Percentiles rank a stretch among this genome's conserved stretches.
phyloP scores from a whole-genome alignment of 1,140 invertebrate genomes.

The Dendrolimus kikuchii region DNA sequence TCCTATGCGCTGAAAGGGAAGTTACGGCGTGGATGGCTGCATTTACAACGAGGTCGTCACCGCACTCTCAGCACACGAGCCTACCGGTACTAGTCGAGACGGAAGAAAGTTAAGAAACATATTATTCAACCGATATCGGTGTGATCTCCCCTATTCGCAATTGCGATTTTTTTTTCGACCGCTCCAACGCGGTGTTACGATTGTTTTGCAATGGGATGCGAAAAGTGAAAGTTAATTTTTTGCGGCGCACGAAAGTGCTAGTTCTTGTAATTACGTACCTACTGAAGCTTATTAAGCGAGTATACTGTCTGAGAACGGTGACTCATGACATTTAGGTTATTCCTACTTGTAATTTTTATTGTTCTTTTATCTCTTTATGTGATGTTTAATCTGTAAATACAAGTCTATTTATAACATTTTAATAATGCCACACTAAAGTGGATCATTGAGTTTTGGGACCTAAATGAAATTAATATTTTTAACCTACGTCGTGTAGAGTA shows the following conservation, averaged over 20 bases:
- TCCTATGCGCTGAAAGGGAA: conserved; percentile 73
- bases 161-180: conserved; percentile 24
- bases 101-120: conserved; percentile 67
- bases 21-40: conserved; percentile 76
- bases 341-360: background rate
- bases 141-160: conserved; percentile 18
- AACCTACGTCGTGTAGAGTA: too few species aligned
- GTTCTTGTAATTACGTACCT: conserved; percentile 4
- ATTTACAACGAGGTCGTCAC: conserved; percentile 72
- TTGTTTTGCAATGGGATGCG: conserved; percentile 62
- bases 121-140: conserved; percentile 20
- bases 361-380: too few species aligned
- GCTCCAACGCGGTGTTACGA: conserved; percentile 43
- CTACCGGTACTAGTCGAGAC: conserved; percentile 77
- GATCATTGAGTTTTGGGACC: too few species aligned
- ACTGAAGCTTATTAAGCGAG: conserved; percentile 12
- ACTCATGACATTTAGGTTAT: conserved; percentile 17
- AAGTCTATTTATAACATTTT: too few species aligned
- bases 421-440: too few species aligned
- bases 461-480: too few species aligned
- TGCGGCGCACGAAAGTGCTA: conserved; percentile 45
- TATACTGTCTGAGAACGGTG: conserved; percentile 9
- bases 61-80: conserved; percentile 64
- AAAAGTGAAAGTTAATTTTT: conserved; percentile 65
- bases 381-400: too few species aligned